Evolutionary conservation across 2,888 invertebrate species (phyloP).

Genomic region (Scaptodrosophila latifasciaeformis): DNA sequence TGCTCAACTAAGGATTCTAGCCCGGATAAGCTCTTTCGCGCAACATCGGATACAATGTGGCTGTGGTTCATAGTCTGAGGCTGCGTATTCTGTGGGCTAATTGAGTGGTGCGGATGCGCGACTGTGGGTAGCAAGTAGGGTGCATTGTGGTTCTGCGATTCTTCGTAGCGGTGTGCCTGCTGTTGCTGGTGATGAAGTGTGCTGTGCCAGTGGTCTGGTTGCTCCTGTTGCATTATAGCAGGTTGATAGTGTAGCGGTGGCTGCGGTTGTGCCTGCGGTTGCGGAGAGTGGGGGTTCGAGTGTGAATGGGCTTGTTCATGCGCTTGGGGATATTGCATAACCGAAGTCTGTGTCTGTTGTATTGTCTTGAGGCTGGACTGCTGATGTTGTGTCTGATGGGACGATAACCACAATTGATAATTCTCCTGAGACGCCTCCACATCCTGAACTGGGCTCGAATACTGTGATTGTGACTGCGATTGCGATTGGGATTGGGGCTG

Average conservation of each 20-base stretch:
- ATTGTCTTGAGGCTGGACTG: constrained; percentile 21
- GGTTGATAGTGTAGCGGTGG: constrained; percentile 13
- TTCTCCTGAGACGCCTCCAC: constrained; percentile 31
- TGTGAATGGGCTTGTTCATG: constrained; percentile 20
- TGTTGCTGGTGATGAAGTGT: constrained; percentile 43
- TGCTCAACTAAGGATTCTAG: constrained; percentile 93
- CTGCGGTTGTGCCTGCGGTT: constrained; percentile 2
- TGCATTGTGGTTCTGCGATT: constrained; percentile 32
- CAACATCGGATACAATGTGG: constrained; percentile 78
- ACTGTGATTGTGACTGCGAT: constrained; percentile 26
- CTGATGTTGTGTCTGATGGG: constrained; percentile 20
- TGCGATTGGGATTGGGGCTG: constrained; percentile 4
- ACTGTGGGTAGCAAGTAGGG: constrained; percentile 38
- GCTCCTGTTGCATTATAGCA: constrained; percentile 19
- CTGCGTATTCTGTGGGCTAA: constrained; percentile 27
- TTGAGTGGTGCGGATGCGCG: constrained; percentile 55
- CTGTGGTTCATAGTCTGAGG: constrained; percentile 23
- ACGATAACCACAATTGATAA: constrained; percentile 52
- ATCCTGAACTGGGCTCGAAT: constrained; percentile 31
- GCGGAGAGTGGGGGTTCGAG: background rate
- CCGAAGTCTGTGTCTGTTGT: no score
- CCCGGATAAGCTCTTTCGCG: constrained; percentile 90
- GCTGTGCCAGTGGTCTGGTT: constrained; percentile 1
- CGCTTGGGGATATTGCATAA: constrained; percentile 32
- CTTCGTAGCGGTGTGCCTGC: constrained; percentile 44